Percentiles rank a stretch among this genome's conserved stretches.
Conservation (phyloP, 2,113 vertebrate genomes). For the Odontophorus gujanensis region DNA sequence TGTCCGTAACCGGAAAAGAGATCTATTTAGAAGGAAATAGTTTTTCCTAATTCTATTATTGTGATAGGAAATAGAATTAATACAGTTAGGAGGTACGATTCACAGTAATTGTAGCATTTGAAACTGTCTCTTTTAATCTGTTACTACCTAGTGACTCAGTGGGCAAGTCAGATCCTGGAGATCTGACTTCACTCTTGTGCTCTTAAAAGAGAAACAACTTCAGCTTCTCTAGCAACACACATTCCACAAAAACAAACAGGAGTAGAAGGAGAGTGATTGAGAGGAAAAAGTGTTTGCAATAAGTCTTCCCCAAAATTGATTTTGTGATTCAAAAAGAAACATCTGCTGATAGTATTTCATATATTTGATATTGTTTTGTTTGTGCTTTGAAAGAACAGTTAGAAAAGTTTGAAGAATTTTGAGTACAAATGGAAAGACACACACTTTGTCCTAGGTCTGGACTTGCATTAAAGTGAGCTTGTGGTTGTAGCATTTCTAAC, state of each 20-base stretch:
- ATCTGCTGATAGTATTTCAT: conserved; percentile 43
- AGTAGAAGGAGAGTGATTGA: conserved; percentile 39
- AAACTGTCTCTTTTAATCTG: background rate
- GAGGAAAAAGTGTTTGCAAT: conserved; percentile 52
- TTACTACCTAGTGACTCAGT: background rate
- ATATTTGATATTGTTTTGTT: background rate
- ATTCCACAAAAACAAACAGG: conserved; percentile 41
- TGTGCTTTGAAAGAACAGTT: background rate
- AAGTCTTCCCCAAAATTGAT: conserved; percentile 17
- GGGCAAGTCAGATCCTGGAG: background rate
- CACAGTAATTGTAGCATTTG: background rate
- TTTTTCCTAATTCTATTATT: background rate
- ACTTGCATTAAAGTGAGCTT: background rate
- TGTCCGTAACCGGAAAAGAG: background rate
- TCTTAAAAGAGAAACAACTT: background rate
- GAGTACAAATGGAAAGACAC: background rate
- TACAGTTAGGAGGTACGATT: background rate
- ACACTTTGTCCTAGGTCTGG: background rate
- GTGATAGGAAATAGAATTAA: background rate
- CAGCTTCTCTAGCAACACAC: background rate
- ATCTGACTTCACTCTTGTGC: conserved; percentile 13
- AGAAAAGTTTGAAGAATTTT: background rate
- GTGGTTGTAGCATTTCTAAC: background rate
- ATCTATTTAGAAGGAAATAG: background rate
- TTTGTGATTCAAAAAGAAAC: conserved; percentile 40